Evolutionary conservation across 2,797 vertebrate genomes (phyloP).

Genomic region (Argyrosomus regius): DNA sequence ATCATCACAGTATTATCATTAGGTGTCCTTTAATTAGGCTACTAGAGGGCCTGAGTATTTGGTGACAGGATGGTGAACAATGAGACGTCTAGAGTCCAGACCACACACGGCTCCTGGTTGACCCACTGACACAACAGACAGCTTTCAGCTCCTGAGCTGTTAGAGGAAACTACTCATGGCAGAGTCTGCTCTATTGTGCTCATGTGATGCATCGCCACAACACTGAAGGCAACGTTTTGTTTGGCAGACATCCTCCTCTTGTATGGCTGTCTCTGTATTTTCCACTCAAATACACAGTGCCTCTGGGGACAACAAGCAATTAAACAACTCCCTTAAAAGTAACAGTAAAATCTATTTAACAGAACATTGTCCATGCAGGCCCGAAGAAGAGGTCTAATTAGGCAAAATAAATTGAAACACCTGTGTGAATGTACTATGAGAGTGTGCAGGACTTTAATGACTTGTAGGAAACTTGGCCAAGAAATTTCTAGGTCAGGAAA

Average conservation of each 20-base stretch:
- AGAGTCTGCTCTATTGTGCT: slow-evolving; percentile 52
- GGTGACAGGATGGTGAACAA: slow-evolving; percentile 48
- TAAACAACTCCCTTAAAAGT: background rate
- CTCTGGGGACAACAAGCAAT: background rate
- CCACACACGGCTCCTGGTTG: slow-evolving; percentile 42
- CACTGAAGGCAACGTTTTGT: slow-evolving; percentile 56
- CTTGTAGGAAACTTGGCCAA: slow-evolving; percentile 72
- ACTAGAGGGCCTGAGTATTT: slow-evolving; percentile 32
- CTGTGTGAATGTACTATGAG: slow-evolving; percentile 28
- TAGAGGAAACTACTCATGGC: slow-evolving; percentile 64
- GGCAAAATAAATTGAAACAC: slow-evolving; percentile 27
- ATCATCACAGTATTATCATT: slow-evolving; percentile 32
- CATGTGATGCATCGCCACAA: slow-evolving; percentile 36
- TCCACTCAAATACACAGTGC: slow-evolving; percentile 9
- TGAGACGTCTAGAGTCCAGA: slow-evolving; percentile 24
- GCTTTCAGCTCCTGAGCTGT: slow-evolving; percentile 50
- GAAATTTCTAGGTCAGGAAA: slow-evolving; percentile 66
- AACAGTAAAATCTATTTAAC: background rate
- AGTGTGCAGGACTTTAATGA: slow-evolving; percentile 43
- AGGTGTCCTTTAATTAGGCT: slow-evolving; percentile 54
- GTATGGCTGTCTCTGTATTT: slow-evolving; percentile 16
- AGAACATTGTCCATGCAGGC: background rate
- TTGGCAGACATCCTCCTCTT: slow-evolving; percentile 51
- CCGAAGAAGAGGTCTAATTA: slow-evolving; percentile 36
- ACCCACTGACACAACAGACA: slow-evolving; percentile 55